Base-by-base conservation (phyloP, 2,113 vertebrate genomes). In the Plecotus auritus region DNA sequence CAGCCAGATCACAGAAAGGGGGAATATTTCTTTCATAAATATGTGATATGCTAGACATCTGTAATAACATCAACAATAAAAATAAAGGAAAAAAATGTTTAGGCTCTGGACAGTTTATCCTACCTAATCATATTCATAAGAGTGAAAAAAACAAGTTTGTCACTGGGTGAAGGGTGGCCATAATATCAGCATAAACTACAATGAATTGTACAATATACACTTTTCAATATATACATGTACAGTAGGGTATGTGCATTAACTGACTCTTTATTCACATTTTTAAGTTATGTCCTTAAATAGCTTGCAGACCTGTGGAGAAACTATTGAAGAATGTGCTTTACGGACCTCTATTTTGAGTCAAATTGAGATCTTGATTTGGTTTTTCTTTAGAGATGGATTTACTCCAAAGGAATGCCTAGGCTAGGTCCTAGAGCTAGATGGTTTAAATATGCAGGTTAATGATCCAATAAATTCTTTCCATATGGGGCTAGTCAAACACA, bases 361-460 rank as follows among this genome's bases (percentile, higher is more conserved):
- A 73, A 8, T 82, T 93, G 28, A 91, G 72, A 80, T 9, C 88
- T 26, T 84, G 10, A 87, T 20, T 90, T 89, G 78, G 47, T 47
- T 77, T 95, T 89, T 82, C 10, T 66, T 95, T 51, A 70, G 91
- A 86, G 16, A 20, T 51, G 59, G 45, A 47, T 17, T 45, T 86
- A 69, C 86, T 95, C 28, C 51, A 90, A 92, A 85, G 66, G 45
- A 94, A 54, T 28, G 17, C 4, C 32, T 42, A 35, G 17, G 37
- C 10, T 77, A 54, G 28, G 7, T 69, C 54, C 66, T 74, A 80
- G n/a, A 74, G 64, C 54, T 67, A 69, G 4, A 35, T 59, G 23
- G 23, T 51, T 93, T 86, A 90, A 95, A 96, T 82, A 37, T 59
- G 81, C 51, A 32, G 10, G 54, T 59, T 85, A 92, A 89, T 67